Conservation (phyloP, 23 tunicate genomes). For the Phallusia fumigata region DNA sequence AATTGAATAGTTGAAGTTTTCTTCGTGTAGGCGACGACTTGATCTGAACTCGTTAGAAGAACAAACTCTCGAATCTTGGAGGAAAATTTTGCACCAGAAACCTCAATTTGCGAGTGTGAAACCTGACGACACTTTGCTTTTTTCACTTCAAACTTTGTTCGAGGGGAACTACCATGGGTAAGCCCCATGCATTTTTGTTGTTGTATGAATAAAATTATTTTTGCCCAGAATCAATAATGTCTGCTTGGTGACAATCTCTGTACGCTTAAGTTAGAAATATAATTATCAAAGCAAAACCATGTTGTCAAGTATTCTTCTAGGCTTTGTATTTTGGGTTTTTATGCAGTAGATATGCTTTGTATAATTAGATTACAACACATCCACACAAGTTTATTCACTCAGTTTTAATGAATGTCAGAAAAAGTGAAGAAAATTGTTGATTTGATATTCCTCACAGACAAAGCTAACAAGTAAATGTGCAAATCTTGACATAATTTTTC, state of each 20-base stretch:
- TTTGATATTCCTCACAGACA: too few relatives aligned
- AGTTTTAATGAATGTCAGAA: too few relatives aligned
- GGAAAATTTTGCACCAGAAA: conserved; percentile 30
- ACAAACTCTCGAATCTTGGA: conserved; percentile 46
- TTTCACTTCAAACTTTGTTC: conserved; percentile 36
- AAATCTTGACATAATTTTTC: too few relatives aligned
- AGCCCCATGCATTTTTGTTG: neutral
- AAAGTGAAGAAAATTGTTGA: too few relatives aligned
- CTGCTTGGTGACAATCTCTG: too few relatives aligned
- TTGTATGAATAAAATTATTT: too few relatives aligned
- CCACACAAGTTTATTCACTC: too few relatives aligned
- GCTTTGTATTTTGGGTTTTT: neutral
- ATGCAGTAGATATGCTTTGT: neutral
- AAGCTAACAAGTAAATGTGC: too few relatives aligned
- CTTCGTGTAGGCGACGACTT: neutral
- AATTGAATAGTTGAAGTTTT: too few relatives aligned
- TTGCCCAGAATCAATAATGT: too few relatives aligned
- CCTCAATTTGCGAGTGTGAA: conserved; percentile 32
- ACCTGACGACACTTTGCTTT: conserved; percentile 44
- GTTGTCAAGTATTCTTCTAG: neutral
- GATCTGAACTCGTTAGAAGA: conserved; percentile 32
- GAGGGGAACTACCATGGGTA: conserved; percentile 56
- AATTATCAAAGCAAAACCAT: too few relatives aligned
- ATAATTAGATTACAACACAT: neutral
- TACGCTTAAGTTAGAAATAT: too few relatives aligned